Evolutionary conservation across 2,797 vertebrate species (phyloP).

Genomic region (Helostoma temminkii): DNA sequence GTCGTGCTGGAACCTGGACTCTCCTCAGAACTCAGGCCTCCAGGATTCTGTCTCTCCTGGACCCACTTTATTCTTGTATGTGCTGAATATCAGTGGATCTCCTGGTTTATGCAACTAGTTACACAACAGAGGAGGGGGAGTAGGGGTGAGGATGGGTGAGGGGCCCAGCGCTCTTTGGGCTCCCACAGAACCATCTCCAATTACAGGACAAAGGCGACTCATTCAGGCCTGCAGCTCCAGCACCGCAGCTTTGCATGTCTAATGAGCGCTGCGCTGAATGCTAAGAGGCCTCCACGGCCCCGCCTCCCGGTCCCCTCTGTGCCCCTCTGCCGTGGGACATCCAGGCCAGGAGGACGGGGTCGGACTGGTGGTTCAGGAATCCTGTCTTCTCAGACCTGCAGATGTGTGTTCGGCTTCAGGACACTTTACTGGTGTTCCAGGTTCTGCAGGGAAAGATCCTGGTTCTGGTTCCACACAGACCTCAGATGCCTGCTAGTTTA

Average conservation of each 20-base stretch:
- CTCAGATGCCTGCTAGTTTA: too few species aligned
- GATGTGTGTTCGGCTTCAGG: too few species aligned
- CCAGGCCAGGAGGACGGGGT: background rate
- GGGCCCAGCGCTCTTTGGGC: conserved; percentile 74
- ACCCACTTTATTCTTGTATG: too few species aligned
- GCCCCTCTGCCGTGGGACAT: conserved; percentile 5
- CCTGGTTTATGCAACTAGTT: conserved; percentile 55
- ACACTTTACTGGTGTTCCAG: too few species aligned
- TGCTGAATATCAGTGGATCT: background rate
- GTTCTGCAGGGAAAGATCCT: too few species aligned
- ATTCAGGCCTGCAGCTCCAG: conserved; percentile 85
- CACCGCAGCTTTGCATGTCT: conserved; percentile 85
- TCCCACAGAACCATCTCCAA: conserved; percentile 87
- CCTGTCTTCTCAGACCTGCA: too few species aligned
- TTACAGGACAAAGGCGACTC: conserved; percentile 91
- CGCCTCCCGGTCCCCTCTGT: conserved; percentile 1
- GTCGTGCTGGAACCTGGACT: too few species aligned
- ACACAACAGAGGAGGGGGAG: conserved; percentile 40
- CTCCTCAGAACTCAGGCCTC: too few species aligned
- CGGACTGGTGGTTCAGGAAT: background rate
- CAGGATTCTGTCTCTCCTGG: too few species aligned
- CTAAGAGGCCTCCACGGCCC: conserved; percentile 51
- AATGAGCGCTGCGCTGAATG: conserved; percentile 80
- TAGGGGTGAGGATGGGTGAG: conserved; percentile 36
- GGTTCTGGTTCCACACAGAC: too few species aligned